Conservation (phyloP, 1,140 invertebrate species). For the Tetragnatha versicolor region DNA sequence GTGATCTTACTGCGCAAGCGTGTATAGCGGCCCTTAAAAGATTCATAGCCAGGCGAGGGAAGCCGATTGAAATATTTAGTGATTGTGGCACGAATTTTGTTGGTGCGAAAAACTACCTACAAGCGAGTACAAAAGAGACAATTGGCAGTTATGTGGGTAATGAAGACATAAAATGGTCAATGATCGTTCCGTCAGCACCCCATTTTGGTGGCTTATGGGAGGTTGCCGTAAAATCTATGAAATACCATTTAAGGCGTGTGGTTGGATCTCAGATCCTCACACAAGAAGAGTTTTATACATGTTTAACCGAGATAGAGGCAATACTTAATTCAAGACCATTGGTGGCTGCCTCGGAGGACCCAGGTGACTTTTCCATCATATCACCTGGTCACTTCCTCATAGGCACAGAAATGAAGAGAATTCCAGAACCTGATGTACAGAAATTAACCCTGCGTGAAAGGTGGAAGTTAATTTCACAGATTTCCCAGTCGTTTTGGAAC, state of each 20-base stretch:
- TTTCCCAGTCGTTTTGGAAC: background rate
- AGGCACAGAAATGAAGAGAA: background rate
- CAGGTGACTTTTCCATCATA: constrained; percentile 27
- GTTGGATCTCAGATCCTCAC: constrained; percentile 31
- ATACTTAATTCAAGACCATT: constrained; percentile 28
- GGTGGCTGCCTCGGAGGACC: background rate
- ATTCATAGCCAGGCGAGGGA: no score
- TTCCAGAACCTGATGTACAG: background rate
- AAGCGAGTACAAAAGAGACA: no score
- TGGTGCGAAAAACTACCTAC: no score
- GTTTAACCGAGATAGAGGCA: constrained; percentile 28
- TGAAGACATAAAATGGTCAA: constrained; percentile 57
- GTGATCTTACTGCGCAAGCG: no score
- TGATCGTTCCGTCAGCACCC: constrained; percentile 63
- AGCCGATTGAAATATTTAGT: no score
- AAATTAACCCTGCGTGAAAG: background rate
- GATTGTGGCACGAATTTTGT: no score
- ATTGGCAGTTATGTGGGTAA: no score
- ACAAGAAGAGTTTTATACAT: constrained; percentile 21
- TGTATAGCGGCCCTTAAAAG: no score
- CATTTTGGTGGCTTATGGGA: constrained; percentile 61
- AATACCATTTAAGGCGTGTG: constrained; percentile 60
- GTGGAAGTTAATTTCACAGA: background rate
- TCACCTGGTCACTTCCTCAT: background rate
- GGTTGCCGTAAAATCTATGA: constrained; percentile 53